A percentile compares a stretch with the other conserved stretches of the same genome.
Evolutionary conservation across 2,888 invertebrate species (phyloP).

Genomic region (Luperina testacea): DNA sequence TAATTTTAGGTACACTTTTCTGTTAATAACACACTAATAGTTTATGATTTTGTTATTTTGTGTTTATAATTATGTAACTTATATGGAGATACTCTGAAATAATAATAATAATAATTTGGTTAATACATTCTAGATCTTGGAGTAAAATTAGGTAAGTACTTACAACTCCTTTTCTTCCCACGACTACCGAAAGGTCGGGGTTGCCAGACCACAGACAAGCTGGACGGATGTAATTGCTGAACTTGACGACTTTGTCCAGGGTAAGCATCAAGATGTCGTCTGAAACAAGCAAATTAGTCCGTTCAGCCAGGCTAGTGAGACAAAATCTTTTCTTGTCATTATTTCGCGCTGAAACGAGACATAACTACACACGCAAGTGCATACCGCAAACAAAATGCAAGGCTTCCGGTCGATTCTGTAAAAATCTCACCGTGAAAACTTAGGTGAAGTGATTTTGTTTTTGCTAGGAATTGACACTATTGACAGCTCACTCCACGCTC

Average conservation of each 20-base stretch:
- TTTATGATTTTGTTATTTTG: too few species aligned
- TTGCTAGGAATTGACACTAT: too few species aligned
- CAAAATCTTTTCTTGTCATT: not conserved
- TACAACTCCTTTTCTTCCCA: slow-evolving; percentile 84
- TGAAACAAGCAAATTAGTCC: slow-evolving; percentile 69
- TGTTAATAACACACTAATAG: too few species aligned
- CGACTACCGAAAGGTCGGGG: slow-evolving; percentile 76
- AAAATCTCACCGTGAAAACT: too few species aligned
- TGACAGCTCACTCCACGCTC: too few species aligned
- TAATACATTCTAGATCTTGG: not conserved
- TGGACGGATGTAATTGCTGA: slow-evolving; percentile 88
- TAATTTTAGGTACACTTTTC: too few species aligned
- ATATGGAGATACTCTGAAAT: too few species aligned
- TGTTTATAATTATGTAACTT: too few species aligned
- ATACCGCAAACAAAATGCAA: not conserved
- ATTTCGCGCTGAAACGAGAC: not conserved
- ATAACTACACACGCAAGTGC: too few species aligned
- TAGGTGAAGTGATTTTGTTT: too few species aligned
- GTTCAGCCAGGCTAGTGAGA: not conserved
- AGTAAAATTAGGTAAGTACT: slow-evolving; percentile 62
- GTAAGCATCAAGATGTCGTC: slow-evolving; percentile 90
- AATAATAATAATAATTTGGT: too few species aligned
- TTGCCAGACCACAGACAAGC: slow-evolving; percentile 90
- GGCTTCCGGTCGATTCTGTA: too few species aligned
- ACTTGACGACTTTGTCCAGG: slow-evolving; percentile 84